These are phyloP conservation scores for Nomada flava DNA, from an alignment of 2,888 invertebrate species.

Conservation along the genomic window DNA sequence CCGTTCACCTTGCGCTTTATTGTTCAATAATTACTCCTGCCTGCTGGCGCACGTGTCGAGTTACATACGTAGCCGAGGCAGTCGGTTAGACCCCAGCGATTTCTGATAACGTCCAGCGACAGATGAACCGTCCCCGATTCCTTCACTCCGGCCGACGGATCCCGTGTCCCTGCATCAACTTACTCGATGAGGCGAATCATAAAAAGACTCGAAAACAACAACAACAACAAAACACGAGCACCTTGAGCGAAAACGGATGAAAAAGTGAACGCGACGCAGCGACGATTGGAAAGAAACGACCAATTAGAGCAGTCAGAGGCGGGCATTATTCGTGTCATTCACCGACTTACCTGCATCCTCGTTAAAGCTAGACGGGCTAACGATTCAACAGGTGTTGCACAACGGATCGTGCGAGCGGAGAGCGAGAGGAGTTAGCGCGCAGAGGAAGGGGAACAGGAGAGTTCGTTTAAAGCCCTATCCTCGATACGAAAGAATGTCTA, in stretches of 20 bases:
- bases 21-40: conserved; percentile 72
- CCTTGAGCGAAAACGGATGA: conserved; percentile 1
- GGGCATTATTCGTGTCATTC: conserved; percentile 59
- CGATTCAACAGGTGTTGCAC: conserved; percentile 75
- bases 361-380: conserved; percentile 70
- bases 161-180: background rate
- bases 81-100: conserved; percentile 34
- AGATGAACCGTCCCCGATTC: conserved; percentile 15
- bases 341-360: conserved; percentile 71
- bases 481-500: conserved; percentile 37
- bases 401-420: conserved; percentile 52
- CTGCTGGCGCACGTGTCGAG: conserved; percentile 55
- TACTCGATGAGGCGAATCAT: too few relatives aligned
- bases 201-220: too few relatives aligned
- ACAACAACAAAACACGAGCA: background rate
- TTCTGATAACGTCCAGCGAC: conserved; percentile 48
- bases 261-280: conserved; percentile 1
- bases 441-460: conserved; percentile 1
- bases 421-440: conserved; percentile 16
- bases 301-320: conserved; percentile 67
- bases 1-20: conserved; percentile 71
- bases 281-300: conserved; percentile 25
- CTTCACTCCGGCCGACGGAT: background rate
- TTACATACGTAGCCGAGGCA: conserved; percentile 39
- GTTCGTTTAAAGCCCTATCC: conserved; percentile 46